phyloP scores from a whole-genome alignment of 2,113 vertebrate species.

The Sula dactylatra region DNA sequence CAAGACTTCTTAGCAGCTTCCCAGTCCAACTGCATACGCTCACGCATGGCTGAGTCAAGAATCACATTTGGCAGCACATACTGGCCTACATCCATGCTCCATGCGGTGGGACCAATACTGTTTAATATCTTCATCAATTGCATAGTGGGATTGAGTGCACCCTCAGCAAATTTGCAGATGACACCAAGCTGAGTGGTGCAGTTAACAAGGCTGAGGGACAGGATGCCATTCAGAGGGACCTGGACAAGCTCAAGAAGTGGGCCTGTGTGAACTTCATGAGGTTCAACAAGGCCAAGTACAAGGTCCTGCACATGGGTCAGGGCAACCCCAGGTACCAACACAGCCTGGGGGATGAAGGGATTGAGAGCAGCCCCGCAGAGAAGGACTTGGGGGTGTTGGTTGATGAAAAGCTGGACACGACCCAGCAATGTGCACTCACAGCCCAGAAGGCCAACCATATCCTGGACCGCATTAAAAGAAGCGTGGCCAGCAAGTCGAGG shows the following conservation, averaged over 20 bases:
- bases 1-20: neutral
- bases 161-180: neutral
- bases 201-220: neutral
- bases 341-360: no score
- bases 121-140: neutral
- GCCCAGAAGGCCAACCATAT: neutral
- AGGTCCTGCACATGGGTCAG: neutral
- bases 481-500: neutral
- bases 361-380: neutral
- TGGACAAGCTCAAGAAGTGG: accelerated
- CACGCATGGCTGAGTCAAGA: neutral
- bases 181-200: neutral
- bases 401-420: neutral
- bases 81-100: neutral
- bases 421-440: accelerated
- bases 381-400: neutral
- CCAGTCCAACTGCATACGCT: neutral
- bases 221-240: neutral
- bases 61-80: neutral
- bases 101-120: neutral
- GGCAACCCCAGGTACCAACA: no score
- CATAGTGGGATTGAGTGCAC: neutral
- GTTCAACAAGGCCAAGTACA: neutral
- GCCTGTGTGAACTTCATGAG: neutral
- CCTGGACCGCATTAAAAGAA: neutral